phyloP scores from a whole-genome alignment of 2,888 invertebrate genomes.

The Liodrosophila aerea region DNA sequence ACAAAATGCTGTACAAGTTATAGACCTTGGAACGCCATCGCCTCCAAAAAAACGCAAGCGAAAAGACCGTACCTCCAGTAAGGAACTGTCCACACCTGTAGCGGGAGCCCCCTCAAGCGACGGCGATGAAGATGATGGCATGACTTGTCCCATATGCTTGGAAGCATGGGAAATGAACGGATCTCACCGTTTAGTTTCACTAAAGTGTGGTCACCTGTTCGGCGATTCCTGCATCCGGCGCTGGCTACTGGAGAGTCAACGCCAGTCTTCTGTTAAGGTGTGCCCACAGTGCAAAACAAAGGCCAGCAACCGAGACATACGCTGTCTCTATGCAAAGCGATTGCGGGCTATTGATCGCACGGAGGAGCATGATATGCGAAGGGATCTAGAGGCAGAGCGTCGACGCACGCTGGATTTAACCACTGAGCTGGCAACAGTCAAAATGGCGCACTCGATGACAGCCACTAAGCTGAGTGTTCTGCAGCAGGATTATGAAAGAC shows the following conservation, averaged over 20 bases:
- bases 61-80: too few relatives aligned
- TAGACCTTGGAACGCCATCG: too few relatives aligned
- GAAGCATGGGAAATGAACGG: slow-evolving; percentile 94
- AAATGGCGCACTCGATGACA: slow-evolving; percentile 67
- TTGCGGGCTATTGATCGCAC: slow-evolving; percentile 90
- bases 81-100: slow-evolving; percentile 63
- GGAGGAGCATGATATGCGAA: slow-evolving; percentile 87
- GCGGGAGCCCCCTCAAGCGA: slow-evolving; percentile 81
- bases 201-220: slow-evolving; percentile 96
- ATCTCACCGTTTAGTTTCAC: slow-evolving; percentile 91
- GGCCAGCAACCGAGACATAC: slow-evolving; percentile 87
- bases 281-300: slow-evolving; percentile 95
- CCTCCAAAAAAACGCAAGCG: slow-evolving; percentile 80
- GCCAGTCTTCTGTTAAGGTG: slow-evolving; percentile 82
- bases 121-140: slow-evolving; percentile 86
- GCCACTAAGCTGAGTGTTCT: slow-evolving; percentile 57
- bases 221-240: slow-evolving; percentile 88
- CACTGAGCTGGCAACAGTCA: slow-evolving; percentile 85
- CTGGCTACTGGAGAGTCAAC: slow-evolving; percentile 80
- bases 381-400: slow-evolving; percentile 85
- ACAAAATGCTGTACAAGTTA: too few relatives aligned
- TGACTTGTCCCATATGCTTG: slow-evolving; percentile 93
- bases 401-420: slow-evolving; percentile 85
- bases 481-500: slow-evolving; percentile 70
- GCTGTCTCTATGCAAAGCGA: slow-evolving; percentile 90